Conservation (phyloP, 1,140 invertebrate genomes). For the Papilio glaucus region DNA sequence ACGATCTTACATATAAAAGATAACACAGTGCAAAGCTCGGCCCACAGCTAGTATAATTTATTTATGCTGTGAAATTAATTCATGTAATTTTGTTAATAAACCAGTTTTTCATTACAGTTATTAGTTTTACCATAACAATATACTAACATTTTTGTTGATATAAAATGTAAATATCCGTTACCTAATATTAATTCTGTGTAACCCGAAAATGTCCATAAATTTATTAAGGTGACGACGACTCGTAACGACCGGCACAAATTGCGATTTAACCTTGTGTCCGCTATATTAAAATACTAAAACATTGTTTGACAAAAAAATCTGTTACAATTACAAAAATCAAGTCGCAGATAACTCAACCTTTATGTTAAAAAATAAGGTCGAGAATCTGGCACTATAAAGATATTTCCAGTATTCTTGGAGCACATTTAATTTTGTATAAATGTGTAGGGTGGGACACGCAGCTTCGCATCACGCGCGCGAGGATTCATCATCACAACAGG, state of each 20-base stretch:
- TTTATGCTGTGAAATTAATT: no score
- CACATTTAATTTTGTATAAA: constrained; percentile 40
- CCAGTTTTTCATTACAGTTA: no score
- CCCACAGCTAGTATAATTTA: no score
- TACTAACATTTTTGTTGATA: no score
- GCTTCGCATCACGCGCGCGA: constrained; percentile 56
- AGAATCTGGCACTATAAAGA: constrained; percentile 36
- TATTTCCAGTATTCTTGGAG: constrained; percentile 23
- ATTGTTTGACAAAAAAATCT: constrained; percentile 39
- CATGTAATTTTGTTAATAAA: no score
- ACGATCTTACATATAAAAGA: no score
- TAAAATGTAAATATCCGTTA: not conserved
- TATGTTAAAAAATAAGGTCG: constrained; percentile 36
- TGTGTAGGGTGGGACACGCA: constrained; percentile 52
- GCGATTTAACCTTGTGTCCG: constrained; percentile 58
- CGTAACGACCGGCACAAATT: constrained; percentile 48
- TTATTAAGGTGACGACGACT: constrained; percentile 54
- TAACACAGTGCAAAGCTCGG: no score
- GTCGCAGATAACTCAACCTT: not conserved
- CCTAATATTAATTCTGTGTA: constrained; percentile 31
- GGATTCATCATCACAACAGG: constrained; percentile 74
- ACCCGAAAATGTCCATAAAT: constrained; percentile 57
- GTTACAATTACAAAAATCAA: constrained; percentile 8
- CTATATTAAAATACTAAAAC: constrained; percentile 73
- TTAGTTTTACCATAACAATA: no score